phyloP scores from a whole-genome alignment of 1,140 invertebrate species.

The Drosophila mayri region DNA sequence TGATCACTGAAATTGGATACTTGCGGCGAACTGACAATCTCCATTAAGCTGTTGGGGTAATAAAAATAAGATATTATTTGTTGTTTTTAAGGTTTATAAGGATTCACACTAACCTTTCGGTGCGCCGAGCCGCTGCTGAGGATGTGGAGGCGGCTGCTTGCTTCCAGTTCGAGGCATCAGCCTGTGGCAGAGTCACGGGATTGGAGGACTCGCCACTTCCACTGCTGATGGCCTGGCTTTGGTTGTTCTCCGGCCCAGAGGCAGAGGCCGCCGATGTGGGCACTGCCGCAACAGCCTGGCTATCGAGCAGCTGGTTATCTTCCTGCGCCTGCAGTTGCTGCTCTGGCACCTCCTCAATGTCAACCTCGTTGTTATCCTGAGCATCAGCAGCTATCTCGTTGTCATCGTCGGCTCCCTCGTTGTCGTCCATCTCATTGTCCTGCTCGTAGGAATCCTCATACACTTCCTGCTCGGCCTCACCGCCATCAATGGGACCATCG shows the following conservation, averaged over 20 bases:
- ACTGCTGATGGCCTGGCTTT: constrained; percentile 87
- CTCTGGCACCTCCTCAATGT: constrained; percentile 88
- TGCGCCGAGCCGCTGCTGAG: constrained; percentile 89
- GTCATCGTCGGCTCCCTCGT: constrained; percentile 71
- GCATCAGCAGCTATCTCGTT: constrained; percentile 54
- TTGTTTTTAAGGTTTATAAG: background rate
- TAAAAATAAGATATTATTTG: background rate
- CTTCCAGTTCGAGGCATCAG: constrained; percentile 62
- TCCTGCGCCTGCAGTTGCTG: constrained; percentile 82
- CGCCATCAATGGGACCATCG: constrained; percentile 83
- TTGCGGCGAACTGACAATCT: constrained; percentile 96
- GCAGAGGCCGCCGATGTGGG: constrained; percentile 67
- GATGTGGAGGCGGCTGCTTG: constrained; percentile 69
- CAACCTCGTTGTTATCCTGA: constrained; percentile 88
- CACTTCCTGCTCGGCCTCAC: constrained; percentile 86
- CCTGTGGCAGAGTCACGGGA: constrained; percentile 30
- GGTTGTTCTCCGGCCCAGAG: constrained; percentile 83
- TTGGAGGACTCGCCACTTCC: constrained; percentile 82
- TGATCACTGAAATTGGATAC: constrained; percentile 77
- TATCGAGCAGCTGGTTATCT: constrained; percentile 58
- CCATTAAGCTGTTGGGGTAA: constrained; percentile 88
- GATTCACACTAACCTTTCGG: constrained; percentile 88
- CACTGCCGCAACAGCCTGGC: constrained; percentile 51
- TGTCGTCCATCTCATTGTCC: constrained; percentile 86
- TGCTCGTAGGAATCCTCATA: constrained; percentile 86